Conservation (phyloP, 2,888 invertebrate genomes). For the Pammene fasciana region DNA sequence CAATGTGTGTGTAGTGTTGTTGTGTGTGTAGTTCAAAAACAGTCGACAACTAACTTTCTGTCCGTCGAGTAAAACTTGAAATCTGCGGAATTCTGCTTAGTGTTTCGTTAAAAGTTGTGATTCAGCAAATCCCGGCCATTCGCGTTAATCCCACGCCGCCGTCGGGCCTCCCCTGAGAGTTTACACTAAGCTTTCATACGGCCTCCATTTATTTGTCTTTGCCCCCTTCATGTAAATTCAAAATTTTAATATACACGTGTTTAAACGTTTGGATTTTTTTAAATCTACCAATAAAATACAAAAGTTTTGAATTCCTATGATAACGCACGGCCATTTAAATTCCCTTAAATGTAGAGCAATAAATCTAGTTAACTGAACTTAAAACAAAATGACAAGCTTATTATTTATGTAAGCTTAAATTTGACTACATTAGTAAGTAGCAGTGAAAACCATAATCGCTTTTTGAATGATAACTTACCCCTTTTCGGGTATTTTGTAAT, state of each 20-base stretch:
- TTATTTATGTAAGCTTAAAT: neutral
- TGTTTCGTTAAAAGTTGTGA: constrained; percentile 5
- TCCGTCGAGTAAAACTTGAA: neutral
- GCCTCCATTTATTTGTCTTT: constrained; percentile 28
- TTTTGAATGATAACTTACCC: constrained; percentile 19
- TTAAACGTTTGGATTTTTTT: neutral
- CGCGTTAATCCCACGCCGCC: constrained; percentile 13
- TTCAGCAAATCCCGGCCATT: constrained; percentile 24
- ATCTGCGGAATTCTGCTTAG: neutral
- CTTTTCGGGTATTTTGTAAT: constrained; percentile 26
- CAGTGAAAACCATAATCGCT: neutral
- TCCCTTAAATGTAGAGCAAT: neutral
- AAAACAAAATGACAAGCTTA: neutral
- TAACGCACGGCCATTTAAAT: neutral
- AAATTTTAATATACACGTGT: neutral
- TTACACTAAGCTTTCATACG: constrained; percentile 22
- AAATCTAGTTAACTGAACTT: neutral
- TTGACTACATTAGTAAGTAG: constrained; percentile 1
- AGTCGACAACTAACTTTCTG: neutral
- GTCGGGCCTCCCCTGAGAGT: constrained; percentile 16
- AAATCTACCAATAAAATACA: neutral
- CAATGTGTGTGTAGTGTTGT: too few species aligned
- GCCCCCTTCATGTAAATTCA: constrained; percentile 15
- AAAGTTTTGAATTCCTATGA: neutral
- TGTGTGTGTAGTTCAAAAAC: too few species aligned